Base-by-base conservation (phyloP, 2,113 vertebrate species). In the Copsychus sechellarum region DNA sequence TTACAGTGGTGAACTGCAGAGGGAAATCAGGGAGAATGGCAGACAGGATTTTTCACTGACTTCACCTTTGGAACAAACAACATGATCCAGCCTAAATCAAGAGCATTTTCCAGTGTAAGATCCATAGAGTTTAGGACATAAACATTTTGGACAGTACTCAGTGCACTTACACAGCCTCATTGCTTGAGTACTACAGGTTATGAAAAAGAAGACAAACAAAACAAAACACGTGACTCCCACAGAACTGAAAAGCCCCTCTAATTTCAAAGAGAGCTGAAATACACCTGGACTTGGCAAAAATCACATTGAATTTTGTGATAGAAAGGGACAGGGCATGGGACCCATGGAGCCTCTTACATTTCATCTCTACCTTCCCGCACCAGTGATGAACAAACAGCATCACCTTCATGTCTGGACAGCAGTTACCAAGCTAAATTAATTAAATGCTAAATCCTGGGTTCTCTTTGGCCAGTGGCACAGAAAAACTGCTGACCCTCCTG, bases 251-350 rank as follows among this genome's bases (percentile, higher is more conserved):
- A 65, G 2, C 4, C 64, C n/a, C 53, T 21, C 8, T 48, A 20
- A 78, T 66, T 70, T 78, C 45, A n/a, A 61, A 40, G 53, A 51
- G 14, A 78, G 20, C 17, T 70, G n/a, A 77, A 83, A 81, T 31
- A 36, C 1, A 0, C 43, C 4, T 33, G 21, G 19, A 25, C 18
- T 74, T 72, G 57, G 21, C 40, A 80, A 85, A 91, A 53, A n/a
- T 20, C 4, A 5, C 28, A 53, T 33, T 18, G 24, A 67, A 50
- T 33, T 1, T 0, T 11, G 7, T 21, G 12, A 25, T 19, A 26
- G 66, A 24, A 66, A 18, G 86, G 38, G 31, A 24, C 51, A 86
- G 33, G 40, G 18, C 66, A 28, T 12, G 13, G 38, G 31, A 34
- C 31, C 11, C 42, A 17, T 9, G 38, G 29, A 71, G 29, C 12